These are phyloP conservation scores for Microplitis manilae DNA, from an alignment of 2,888 invertebrate genomes.

Conservation along the genomic window DNA sequence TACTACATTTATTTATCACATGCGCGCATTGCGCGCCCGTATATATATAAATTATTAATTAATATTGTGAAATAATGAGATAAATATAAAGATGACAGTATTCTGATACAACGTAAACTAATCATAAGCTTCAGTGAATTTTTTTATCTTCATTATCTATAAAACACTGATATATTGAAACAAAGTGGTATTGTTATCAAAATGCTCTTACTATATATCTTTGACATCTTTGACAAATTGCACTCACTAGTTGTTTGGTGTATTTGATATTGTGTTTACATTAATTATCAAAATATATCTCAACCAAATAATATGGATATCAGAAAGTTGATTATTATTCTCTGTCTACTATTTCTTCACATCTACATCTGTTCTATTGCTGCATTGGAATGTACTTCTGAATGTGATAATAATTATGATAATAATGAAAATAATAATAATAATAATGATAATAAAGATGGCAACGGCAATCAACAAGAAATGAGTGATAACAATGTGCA, in stretches of 20 bases:
- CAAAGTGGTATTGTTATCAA: background rate
- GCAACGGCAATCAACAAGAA: background rate
- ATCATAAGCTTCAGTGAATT: conserved; percentile 14
- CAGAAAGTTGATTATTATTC: no score
- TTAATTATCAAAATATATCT: background rate
- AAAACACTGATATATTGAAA: background rate
- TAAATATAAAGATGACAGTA: conserved; percentile 16
- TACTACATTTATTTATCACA: no score
- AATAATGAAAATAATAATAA: no score
- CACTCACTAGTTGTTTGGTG: background rate
- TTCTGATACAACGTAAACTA: background rate
- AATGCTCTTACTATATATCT: background rate
- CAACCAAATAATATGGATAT: no score
- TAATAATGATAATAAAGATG: no score
- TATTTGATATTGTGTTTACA: background rate
- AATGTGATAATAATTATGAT: background rate
- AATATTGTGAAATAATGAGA: conserved; percentile 12
- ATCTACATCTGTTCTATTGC: no score
- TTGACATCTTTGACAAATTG: background rate
- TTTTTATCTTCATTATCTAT: conserved; percentile 16
- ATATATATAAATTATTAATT: background rate
- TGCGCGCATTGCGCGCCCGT: no score
- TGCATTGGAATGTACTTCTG: no score
- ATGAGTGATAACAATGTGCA: background rate
- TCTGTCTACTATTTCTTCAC: no score